Evolutionary conservation across 2,888 invertebrate genomes (phyloP).

Genomic region (Orgyia antiqua): DNA sequence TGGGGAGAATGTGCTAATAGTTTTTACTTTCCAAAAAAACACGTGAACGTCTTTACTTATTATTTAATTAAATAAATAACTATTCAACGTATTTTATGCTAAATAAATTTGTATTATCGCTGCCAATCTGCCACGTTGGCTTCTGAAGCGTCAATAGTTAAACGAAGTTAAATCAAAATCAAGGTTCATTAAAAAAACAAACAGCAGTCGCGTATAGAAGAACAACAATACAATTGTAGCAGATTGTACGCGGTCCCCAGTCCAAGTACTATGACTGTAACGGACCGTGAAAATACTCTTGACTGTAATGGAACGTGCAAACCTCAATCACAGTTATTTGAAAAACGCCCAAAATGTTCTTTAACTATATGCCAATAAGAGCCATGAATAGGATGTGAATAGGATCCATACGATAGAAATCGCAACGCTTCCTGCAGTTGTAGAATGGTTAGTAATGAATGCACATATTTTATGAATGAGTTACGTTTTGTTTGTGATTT

Average conservation of each 20-base stretch:
- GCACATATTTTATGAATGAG: slow-evolving; percentile 44
- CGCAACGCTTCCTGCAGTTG: slow-evolving; percentile 57
- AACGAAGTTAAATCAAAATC: no score
- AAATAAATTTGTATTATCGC: background rate
- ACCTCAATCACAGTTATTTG: slow-evolving; percentile 51
- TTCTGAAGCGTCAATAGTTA: slow-evolving; percentile 1
- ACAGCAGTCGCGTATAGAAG: slow-evolving; percentile 48
- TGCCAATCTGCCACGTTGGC: background rate
- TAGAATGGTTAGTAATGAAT: slow-evolving; percentile 49
- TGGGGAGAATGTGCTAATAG: no score
- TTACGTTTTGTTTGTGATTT: slow-evolving; percentile 25
- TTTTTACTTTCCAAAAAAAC: no score
- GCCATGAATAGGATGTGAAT: slow-evolving; percentile 24
- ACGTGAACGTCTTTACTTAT: background rate
- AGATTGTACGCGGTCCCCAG: slow-evolving; percentile 38
- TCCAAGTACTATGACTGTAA: slow-evolving; percentile 58
- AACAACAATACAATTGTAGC: slow-evolving; percentile 38
- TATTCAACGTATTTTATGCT: no score
- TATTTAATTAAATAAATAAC: background rate
- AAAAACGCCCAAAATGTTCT: slow-evolving; percentile 32
- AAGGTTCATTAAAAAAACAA: slow-evolving; percentile 56
- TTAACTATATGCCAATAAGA: slow-evolving; percentile 25
- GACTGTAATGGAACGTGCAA: no score
- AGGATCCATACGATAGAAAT: slow-evolving; percentile 56
- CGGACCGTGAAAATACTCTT: slow-evolving; percentile 55